phyloP scores from a whole-genome alignment of 2,888 invertebrate species.

The Rhodophaea formosa region DNA sequence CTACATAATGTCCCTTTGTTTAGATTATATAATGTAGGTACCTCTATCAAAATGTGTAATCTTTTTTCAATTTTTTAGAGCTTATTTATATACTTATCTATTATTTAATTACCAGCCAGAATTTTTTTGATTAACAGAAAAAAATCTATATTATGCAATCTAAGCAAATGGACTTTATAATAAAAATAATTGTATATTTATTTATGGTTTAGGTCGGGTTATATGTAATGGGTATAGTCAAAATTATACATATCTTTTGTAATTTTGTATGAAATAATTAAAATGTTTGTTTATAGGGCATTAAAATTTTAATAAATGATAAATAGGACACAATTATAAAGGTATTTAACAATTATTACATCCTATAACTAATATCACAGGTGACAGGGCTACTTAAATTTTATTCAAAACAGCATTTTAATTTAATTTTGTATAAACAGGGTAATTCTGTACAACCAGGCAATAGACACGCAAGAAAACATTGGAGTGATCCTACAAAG shows the following conservation, averaged over 20 bases:
- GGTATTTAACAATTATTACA: constrained; percentile 11
- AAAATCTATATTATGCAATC: neutral
- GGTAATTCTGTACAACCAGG: no score
- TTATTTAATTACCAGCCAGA: no score
- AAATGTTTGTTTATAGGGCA: constrained; percentile 17
- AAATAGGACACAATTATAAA: constrained; percentile 3
- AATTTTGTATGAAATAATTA: constrained; percentile 15
- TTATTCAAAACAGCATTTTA: no score
- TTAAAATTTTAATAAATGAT: constrained; percentile 18
- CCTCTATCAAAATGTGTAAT: no score
- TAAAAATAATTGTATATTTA: constrained; percentile 9
- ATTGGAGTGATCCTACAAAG: no score
- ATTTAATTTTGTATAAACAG: no score
- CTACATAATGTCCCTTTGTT: neutral
- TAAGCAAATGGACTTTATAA: neutral
- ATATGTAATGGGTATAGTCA: constrained; percentile 12
- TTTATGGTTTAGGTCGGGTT: constrained; percentile 7
- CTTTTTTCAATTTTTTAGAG: no score
- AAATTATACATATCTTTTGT: constrained; percentile 4
- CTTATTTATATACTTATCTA: no score
- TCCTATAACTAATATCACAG: constrained; percentile 16
- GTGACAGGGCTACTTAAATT: no score
- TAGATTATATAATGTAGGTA: neutral
- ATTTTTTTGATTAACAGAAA: no score
- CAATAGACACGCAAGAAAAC: no score